These are phyloP conservation scores for Channa argus DNA, from an alignment of 2,113 vertebrate species.

Conservation along the genomic window DNA sequence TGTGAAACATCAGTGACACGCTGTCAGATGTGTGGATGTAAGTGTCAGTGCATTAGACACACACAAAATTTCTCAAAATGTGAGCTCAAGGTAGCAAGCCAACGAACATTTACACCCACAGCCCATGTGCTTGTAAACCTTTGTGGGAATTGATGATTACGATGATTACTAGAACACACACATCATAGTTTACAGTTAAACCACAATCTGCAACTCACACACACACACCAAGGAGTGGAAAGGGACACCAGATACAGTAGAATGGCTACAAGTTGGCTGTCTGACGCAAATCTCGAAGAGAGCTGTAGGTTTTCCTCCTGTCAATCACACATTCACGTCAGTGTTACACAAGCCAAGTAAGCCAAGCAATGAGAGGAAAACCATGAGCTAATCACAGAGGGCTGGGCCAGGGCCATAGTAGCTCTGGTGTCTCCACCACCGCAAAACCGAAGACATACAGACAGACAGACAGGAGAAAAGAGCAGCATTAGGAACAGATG, in stretches of 20 bases:
- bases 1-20: slow-evolving; percentile 40
- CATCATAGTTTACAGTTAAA: not conserved
- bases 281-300: slow-evolving; percentile 59
- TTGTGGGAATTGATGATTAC: slow-evolving; percentile 23
- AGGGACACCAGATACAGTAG: slow-evolving; percentile 41
- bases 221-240: slow-evolving; percentile 15
- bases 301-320: slow-evolving; percentile 55
- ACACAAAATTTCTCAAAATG: slow-evolving; percentile 8
- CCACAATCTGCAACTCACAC: not conserved
- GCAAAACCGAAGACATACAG: slow-evolving; percentile 32
- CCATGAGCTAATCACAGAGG: slow-evolving; percentile 57
- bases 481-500: slow-evolving; percentile 41
- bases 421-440: slow-evolving; percentile 26
- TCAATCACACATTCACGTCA: slow-evolving; percentile 52
- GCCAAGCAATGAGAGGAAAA: slow-evolving; percentile 60
- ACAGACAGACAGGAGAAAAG: slow-evolving; percentile 25
- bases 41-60: not conserved
- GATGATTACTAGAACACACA: slow-evolving; percentile 26
- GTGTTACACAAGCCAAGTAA: slow-evolving; percentile 41
- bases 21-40: slow-evolving; percentile 21
- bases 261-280: slow-evolving; percentile 43
- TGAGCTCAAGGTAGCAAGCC: slow-evolving; percentile 2
- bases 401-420: slow-evolving; percentile 7
- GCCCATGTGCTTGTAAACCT: not conserved
- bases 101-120: not conserved